A percentile compares a stretch with the other conserved stretches of the same genome.
phyloP scores from a whole-genome alignment of 2,888 invertebrate species.

The Brenthis hecate region DNA sequence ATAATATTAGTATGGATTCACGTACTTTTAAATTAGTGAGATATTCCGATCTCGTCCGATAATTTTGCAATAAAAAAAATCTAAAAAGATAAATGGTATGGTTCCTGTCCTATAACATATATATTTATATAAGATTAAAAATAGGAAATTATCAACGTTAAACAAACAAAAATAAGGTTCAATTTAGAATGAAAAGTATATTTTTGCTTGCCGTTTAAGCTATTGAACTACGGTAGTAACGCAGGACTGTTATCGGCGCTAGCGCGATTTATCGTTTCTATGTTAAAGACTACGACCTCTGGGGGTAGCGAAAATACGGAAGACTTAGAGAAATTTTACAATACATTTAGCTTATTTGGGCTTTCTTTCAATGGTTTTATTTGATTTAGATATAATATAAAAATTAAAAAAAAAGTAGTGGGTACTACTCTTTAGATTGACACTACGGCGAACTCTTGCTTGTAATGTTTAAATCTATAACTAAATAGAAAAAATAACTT shows the following conservation, averaged over 20 bases:
- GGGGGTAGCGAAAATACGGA: conserved; percentile 37
- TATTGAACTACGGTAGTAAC: conserved; percentile 35
- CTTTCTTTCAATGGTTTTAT: conserved; percentile 20
- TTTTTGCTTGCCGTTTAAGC: conserved; percentile 25
- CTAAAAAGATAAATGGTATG: conserved; percentile 25
- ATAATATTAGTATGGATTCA: not conserved
- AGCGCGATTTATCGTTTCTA: conserved; percentile 37
- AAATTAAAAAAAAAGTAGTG: not conserved
- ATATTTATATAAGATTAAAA: conserved; percentile 5
- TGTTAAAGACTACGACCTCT: conserved; percentile 39
- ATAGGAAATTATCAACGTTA: conserved; percentile 4
- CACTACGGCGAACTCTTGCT: too few relatives aligned
- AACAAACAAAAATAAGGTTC: not conserved
- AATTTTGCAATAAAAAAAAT: conserved; percentile 25
- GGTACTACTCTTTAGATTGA: too few relatives aligned
- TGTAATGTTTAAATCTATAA: too few relatives aligned
- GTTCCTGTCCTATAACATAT: conserved; percentile 22
- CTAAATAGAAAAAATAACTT: too few relatives aligned
- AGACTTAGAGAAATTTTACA: conserved; percentile 37
- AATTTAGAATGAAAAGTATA: conserved; percentile 8
- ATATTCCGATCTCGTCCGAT: conserved; percentile 22
- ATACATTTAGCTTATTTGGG: conserved; percentile 39
- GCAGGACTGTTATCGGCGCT: conserved; percentile 38
- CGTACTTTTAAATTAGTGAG: not conserved
- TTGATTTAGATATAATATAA: conserved; percentile 8